A percentile compares a stretch with the other conserved stretches of the same genome.
Conservation (phyloP, 53 echinoderm and acorn worm species). For the Temnopleurus reevesii region DNA sequence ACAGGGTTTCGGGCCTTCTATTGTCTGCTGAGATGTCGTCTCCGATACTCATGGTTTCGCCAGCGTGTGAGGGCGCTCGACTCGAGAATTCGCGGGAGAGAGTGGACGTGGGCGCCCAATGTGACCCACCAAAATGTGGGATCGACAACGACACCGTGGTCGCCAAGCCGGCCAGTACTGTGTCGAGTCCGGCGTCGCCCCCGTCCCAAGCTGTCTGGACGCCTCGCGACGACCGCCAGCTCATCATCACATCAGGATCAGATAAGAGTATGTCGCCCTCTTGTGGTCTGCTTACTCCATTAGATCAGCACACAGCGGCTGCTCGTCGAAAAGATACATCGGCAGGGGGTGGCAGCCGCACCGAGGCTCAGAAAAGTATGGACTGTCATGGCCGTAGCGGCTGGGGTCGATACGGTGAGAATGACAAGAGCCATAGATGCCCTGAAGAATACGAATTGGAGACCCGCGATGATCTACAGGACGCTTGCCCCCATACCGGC, state of each 20-base stretch:
- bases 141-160: too few relatives aligned
- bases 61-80: slow-evolving; percentile 81
- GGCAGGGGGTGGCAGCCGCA: slow-evolving; percentile 55
- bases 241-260: slow-evolving; percentile 16
- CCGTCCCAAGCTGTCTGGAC: slow-evolving; percentile 65
- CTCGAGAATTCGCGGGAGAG: slow-evolving; percentile 67
- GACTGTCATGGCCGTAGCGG: slow-evolving; percentile 86
- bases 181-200: not conserved
- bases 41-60: slow-evolving; percentile 93
- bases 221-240: slow-evolving; percentile 33
- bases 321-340: slow-evolving; percentile 39
- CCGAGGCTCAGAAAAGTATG: slow-evolving; percentile 66
- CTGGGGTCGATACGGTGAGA: slow-evolving; percentile 72
- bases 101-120: slow-evolving; percentile 50
- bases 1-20: slow-evolving; percentile 39
- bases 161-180: not conserved
- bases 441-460: slow-evolving; percentile 93
- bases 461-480: slow-evolving; percentile 61
- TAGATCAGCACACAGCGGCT: slow-evolving; percentile 28
- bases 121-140: not conserved
- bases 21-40: slow-evolving; percentile 61
- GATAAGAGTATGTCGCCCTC: slow-evolving; percentile 67
- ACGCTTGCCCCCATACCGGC: slow-evolving; percentile 72
- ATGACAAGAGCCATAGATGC: slow-evolving; percentile 67
- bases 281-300: slow-evolving; percentile 45